Conservation (phyloP, 2,797 vertebrate genomes). For the Natrix natrix region DNA sequence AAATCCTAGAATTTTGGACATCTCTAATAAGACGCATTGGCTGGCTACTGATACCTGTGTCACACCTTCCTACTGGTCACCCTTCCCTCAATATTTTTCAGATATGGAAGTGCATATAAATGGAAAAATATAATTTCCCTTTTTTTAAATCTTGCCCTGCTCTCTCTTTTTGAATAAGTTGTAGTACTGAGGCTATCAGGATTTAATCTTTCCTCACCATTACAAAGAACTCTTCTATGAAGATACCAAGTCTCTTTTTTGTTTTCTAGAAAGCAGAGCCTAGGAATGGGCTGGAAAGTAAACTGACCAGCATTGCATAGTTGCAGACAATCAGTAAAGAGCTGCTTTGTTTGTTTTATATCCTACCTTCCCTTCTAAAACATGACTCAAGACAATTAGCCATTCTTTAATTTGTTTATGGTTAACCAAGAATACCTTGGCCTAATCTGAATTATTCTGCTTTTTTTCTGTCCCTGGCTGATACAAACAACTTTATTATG, state of each 20-base stretch:
- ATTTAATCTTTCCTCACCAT: not conserved
- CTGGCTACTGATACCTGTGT: not conserved
- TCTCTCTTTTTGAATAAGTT: not conserved
- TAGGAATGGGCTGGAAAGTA: not conserved
- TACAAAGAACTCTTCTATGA: not conserved
- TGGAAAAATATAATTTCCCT: not conserved
- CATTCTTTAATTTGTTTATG: not conserved
- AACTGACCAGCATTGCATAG: not conserved
- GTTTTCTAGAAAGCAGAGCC: not conserved
- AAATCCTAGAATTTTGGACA: not conserved
- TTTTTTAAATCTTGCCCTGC: not conserved
- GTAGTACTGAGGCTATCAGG: not conserved
- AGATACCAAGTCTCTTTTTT: not conserved
- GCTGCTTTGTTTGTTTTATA: not conserved
- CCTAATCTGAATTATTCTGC: not conserved
- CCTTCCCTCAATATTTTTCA: not conserved
- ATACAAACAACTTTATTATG: not conserved
- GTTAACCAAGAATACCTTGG: not conserved
- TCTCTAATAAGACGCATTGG: not conserved
- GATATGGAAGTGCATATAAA: not conserved
- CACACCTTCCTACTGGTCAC: not conserved
- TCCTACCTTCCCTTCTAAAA: not conserved
- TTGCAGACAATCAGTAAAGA: not conserved
- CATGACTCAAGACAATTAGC: not conserved
- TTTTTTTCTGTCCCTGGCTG: not conserved